Base-by-base conservation (phyloP, 2,888 invertebrate genomes). In the Eristalis pertinax region DNA sequence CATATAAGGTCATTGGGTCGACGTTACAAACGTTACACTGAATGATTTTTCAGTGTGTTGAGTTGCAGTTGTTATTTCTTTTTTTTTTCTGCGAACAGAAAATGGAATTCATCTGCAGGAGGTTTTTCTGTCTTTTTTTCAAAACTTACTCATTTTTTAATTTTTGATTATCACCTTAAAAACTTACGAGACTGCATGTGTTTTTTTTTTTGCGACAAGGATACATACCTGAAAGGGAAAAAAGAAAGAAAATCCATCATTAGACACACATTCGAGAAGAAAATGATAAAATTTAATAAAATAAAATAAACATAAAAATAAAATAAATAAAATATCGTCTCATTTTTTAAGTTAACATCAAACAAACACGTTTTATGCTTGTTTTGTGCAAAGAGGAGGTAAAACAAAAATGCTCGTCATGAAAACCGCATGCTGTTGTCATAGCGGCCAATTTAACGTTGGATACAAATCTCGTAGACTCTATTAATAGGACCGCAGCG, bases 1-100 rank as follows among this genome's bases (percentile, higher is more conserved):
- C 70, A 76, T 80, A 76, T 84, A 87, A 84, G 87, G 87, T 80
- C 87, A 84, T 77, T 80, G 79, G 80, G 84, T 85, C 80, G 79
- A 41, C 64, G 67, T 84, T 43, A 43, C 43, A 43, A n/a, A 19
- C 43, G 43, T 19, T 85, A 68, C 76, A 72, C 67, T 79, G 58
- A 38, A 24, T 64, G 58, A 56, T 62, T 79, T 75, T 65, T 62
- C 38, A 38, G 19, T 35, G 50, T 19, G 50, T 19, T 19, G 43
- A 8, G 10, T 32, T 32, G 43, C 50, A 19, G 5, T 26, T 60
- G 13, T 26, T 13, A 13, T 26, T 26, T 26, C 2, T 26, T 60
- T 15, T 15, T 24, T 26, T 4, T 60, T 60, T 60, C 26, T 60
- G 60, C 24, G 60, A 60, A 60, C 24, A 60, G 11, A 22, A 19